phyloP scores from a whole-genome alignment of 2,888 invertebrate genomes.

The Drosophila mimica region DNA sequence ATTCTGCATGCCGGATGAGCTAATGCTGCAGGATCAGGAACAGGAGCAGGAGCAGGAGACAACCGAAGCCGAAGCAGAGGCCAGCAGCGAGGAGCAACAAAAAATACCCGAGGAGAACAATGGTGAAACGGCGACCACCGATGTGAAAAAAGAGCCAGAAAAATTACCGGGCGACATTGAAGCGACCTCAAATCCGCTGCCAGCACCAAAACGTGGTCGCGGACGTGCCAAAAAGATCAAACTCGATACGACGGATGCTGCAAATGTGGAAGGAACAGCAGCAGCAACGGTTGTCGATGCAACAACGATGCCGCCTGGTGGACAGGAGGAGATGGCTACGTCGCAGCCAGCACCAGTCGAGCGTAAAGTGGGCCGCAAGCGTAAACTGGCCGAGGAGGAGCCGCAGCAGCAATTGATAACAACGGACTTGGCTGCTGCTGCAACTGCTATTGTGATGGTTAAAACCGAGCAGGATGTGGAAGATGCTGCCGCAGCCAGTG shows the following conservation, averaged over 20 bases:
- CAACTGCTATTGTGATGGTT: conserved; percentile 21
- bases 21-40: conserved; percentile 4
- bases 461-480: conserved; percentile 71
- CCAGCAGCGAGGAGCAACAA: conserved; percentile 4
- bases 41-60: background rate
- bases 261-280: conserved; percentile 9
- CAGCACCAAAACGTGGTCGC: conserved; percentile 72
- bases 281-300: conserved; percentile 22
- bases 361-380: conserved; percentile 73
- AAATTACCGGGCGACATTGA: conserved; percentile 29
- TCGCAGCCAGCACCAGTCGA: conserved; percentile 44
- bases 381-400: conserved; percentile 66
- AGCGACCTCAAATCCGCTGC: conserved; percentile 8
- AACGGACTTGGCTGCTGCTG: conserved; percentile 23
- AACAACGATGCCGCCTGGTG: conserved; percentile 5
- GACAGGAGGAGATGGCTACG: conserved; percentile 22
- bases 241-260: conserved; percentile 42
- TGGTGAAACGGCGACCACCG: conserved; percentile 13
- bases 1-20: conserved; percentile 14
- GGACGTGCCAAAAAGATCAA: conserved; percentile 75
- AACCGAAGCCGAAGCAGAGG: background rate
- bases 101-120: conserved; percentile 8
- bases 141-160: conserved; percentile 62
- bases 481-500: conserved; percentile 1
- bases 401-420: conserved; percentile 1